Evolutionary conservation across 2,888 invertebrate genomes (phyloP).

Genomic region (Ctena decussata): DNA sequence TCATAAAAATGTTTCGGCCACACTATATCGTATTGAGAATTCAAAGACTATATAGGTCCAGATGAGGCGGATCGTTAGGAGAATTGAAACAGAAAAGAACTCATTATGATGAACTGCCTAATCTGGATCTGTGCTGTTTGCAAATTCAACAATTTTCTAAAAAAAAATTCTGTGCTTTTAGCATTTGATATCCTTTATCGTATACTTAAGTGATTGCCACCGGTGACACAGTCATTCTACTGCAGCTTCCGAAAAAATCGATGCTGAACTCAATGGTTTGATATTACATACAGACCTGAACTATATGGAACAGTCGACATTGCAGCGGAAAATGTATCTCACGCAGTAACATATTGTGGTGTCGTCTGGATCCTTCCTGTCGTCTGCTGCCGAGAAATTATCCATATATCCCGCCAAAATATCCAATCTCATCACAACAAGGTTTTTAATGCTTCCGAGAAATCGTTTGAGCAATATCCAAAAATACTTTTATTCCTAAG

Average conservation of each 20-base stretch:
- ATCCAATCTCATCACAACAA: background rate
- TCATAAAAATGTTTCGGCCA: no score
- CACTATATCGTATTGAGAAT: no score
- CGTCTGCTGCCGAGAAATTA: background rate
- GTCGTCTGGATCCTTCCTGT: background rate
- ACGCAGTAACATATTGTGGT: background rate
- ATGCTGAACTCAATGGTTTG: background rate
- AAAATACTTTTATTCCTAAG: slow-evolving; percentile 9
- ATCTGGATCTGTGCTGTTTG: no score
- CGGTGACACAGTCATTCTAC: background rate
- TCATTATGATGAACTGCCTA: no score
- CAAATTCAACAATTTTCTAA: no score
- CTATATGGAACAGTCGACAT: slow-evolving; percentile 11
- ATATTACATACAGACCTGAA: background rate
- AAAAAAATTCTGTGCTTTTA: no score
- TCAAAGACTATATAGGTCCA: no score
- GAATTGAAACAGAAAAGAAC: no score
- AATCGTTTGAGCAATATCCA: background rate
- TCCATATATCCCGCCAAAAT: background rate
- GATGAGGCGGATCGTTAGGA: no score
- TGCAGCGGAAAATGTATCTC: background rate
- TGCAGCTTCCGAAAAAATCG: no score
- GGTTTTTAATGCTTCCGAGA: background rate
- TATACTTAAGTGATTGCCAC: no score
- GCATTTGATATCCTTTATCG: no score